Base-by-base conservation (phyloP, 1,140 invertebrate genomes). In the Ostrea denselamellosa region DNA sequence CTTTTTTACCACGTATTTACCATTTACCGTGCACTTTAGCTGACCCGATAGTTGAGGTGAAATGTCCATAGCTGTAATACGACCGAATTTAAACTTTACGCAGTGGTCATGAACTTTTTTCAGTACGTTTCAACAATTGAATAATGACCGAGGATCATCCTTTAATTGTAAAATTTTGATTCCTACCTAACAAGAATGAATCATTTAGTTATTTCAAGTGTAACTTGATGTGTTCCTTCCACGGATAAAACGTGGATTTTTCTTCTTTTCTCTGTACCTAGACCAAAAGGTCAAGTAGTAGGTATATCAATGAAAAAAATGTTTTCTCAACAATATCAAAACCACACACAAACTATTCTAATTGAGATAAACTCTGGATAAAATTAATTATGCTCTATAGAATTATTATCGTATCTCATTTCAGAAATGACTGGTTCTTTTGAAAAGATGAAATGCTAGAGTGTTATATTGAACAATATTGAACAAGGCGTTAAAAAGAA, bases 71-170 rank as follows among this genome's bases (percentile, higher is more conserved):
- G 81, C 34, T 44, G 51, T 44, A 82, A 82, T 44, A 82, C 81
- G 44, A 83, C 44, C 81, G 52, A 83, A 52, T 83, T 83, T 83
- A 83, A 83, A 83, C 81, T 83, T 83, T 17, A 52, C 44, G 22
- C 81, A 52, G 81, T 83, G 81, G 81, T 83, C 81, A 83, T 83
- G 81, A 83, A 83, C 81, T 83, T 53, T 83, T 83, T 83, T 83
- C 81, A 83, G 81, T 83, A 83, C 81, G 81, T 83, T 83, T 83
- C 52, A 83, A 83, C 81, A 83, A 83, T 83, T 83, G 81, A 83
- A 83, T 83, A 83, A 83, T 83, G 81, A 83, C 34, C 22, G n/a
- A 22, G 81, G 81, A 83, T 71, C 68, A 71, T 71, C 68, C 68
- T 71, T 71, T 71, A 71, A 71, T 71, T 71, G 68, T 34, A 25